Evolutionary conservation across 2,888 invertebrate genomes (phyloP), one percentile per base, ranked within the genome.

Genomic region (Argyresthia albistria): DNA sequence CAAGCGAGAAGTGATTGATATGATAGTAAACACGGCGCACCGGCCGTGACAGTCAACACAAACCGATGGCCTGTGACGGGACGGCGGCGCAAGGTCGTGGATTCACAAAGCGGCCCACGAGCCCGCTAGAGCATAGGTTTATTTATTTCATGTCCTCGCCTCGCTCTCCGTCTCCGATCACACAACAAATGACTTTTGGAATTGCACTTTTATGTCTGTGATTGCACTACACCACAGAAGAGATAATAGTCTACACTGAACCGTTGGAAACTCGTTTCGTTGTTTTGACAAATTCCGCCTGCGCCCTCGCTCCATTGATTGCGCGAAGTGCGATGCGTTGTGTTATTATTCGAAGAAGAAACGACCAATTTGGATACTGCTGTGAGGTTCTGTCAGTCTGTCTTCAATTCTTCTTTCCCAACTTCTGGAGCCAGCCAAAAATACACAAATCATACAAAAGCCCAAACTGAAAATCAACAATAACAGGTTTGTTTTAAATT

Each of bases 11-110:
- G 58, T 63, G 60, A 60, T 60, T 61, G 60, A 62, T 61, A 66
- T 69, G 60, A 73, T 75, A 25, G 80, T 81, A 83, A 83, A 81
- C 79, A 81, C 79, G 80, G 59, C 66, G 69, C 71, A 75, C 78
- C 80, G 78, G 79, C 66, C 67, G 69, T 73, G 70, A 76, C 69
- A 70, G 75, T 60, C 25, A 69, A 63, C 66, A 66, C 54, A 56
- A 66, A 67, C 65, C 64, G 58, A 72, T 66, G 64, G 65, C 61
- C 57, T 65, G 59, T 60, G 60, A 60, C 63, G 58, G 60, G 60
- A 60, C 63, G 58, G 59, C 57, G 62, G 59, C 57, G 62, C 77
- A 78, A 79, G 76, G 75, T 69, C 73, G 67, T 63, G 54, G 62
- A 66, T 69, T 67, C 60, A 64, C 57, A 54, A 50, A 65, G 62